A percentile compares a stretch with the other conserved stretches of the same genome.
These are phyloP conservation scores for Paradoxurus hermaphroditus DNA, from an alignment of 2,113 vertebrate genomes.

Conservation along the genomic window DNA sequence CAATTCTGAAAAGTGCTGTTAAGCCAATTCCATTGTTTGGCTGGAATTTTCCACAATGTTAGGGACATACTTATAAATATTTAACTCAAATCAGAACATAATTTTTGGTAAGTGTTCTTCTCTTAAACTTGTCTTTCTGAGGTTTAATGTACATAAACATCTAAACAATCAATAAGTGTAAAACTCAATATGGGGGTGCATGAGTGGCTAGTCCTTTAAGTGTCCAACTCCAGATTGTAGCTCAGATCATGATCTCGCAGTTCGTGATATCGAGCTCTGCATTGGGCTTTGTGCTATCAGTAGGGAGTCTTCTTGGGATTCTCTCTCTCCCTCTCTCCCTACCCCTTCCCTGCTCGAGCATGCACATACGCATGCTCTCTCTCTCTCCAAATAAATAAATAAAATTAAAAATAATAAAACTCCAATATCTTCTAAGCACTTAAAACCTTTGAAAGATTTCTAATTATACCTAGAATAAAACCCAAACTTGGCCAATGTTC, in stretches of 20 bases:
- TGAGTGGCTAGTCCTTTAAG: too few relatives aligned
- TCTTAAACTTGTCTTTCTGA: neutral
- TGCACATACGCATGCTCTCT: too few relatives aligned
- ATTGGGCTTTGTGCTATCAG: too few relatives aligned
- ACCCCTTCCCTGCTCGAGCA: too few relatives aligned
- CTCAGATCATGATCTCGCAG: too few relatives aligned
- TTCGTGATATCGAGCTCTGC: too few relatives aligned
- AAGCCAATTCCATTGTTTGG: neutral
- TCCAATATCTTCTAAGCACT: neutral
- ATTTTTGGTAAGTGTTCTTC: neutral
- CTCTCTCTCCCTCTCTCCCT: too few relatives aligned
- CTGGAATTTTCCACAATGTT: neutral
- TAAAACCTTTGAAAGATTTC: neutral
- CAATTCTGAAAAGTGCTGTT: neutral
- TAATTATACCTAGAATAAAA: neutral
- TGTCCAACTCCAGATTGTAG: too few relatives aligned
- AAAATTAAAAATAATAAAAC: too few relatives aligned
- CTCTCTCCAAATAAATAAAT: too few relatives aligned
- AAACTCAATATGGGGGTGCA: neutral
- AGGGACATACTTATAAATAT: neutral
- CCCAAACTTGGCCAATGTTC: neutral
- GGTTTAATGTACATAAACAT: neutral
- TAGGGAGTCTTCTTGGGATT: too few relatives aligned
- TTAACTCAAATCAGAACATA: conserved; percentile 7
- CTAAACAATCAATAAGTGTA: neutral